Evolutionary conservation across 2,888 invertebrate species (phyloP).

Genomic region (Caenorhabditis zanzibari): DNA sequence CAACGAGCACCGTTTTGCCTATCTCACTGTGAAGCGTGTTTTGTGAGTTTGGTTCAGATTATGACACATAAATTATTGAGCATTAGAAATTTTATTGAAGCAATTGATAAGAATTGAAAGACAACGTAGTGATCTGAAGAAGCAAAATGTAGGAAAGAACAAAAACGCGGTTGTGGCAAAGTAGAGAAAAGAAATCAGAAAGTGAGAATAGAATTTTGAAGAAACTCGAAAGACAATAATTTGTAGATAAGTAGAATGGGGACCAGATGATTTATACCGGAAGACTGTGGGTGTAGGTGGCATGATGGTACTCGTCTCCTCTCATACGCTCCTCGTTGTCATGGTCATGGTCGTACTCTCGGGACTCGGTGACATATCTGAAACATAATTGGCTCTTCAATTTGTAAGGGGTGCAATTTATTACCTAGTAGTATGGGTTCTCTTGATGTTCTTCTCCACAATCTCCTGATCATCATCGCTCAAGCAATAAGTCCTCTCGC

Average conservation of each 20-base stretch:
- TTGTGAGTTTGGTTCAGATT: neutral
- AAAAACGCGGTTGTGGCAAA: constrained; percentile 41
- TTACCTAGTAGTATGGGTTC: constrained; percentile 71
- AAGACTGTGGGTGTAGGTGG: constrained; percentile 68
- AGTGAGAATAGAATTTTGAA: constrained; percentile 11
- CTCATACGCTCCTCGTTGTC: constrained; percentile 66
- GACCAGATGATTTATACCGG: constrained; percentile 51
- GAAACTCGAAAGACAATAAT: neutral
- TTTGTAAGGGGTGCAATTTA: no score
- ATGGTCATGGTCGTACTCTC: constrained; percentile 62
- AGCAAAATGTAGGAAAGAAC: neutral
- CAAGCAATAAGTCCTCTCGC: constrained; percentile 68
- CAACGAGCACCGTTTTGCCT: neutral
- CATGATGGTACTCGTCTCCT: constrained; percentile 70
- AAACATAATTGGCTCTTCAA: neutral
- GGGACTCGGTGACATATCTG: constrained; percentile 70
- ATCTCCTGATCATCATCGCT: constrained; percentile 72
- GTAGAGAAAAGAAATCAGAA: constrained; percentile 34
- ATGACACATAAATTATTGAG: constrained; percentile 4
- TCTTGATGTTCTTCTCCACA: constrained; percentile 70
- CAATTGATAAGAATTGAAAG: constrained; percentile 45
- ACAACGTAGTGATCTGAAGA: constrained; percentile 32
- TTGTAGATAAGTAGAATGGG: constrained; percentile 5
- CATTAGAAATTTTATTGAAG: constrained; percentile 37
- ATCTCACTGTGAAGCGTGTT: constrained; percentile 3